Percentiles rank a stretch among this genome's conserved stretches.
Conservation (phyloP, 30 jellyfish, hydroid and myxozoan genomes). For the Hydra vulgaris region DNA sequence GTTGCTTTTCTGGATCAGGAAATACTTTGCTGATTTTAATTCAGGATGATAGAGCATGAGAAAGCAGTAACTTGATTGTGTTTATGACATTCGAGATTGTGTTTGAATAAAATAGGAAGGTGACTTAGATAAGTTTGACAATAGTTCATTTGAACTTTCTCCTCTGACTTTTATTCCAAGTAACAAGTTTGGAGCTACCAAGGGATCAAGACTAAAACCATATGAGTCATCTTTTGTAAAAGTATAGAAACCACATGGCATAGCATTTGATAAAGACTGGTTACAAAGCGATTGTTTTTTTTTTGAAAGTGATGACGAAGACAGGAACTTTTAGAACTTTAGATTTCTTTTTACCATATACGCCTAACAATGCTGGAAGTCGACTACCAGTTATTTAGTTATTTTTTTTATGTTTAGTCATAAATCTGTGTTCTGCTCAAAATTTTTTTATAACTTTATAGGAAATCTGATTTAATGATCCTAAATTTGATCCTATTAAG, state of each 20-base stretch:
- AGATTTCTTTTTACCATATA: too few species aligned
- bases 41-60: too few species aligned
- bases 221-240: neutral
- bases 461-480: too few species aligned
- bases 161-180: too few species aligned
- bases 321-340: neutral
- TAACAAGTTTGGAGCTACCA: slow-evolving; percentile 11
- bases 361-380: too few species aligned
- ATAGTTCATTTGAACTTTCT: neutral
- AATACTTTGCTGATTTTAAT: too few species aligned
- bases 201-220: slow-evolving; percentile 13
- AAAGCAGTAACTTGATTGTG: neutral
- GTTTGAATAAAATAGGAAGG: slow-evolving; percentile 1
- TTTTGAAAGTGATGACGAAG: slow-evolving; percentile 9
- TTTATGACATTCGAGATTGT: too few species aligned
- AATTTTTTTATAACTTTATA: neutral
- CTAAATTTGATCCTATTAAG: too few species aligned
- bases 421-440: neutral
- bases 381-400: slow-evolving; percentile 18
- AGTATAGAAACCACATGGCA: slow-evolving; percentile 7
- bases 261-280: neutral
- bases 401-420: slow-evolving; percentile 6
- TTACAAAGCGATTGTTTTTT: neutral
- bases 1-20: too few species aligned
- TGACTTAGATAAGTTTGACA: neutral